Evolutionary conservation across 1,140 invertebrate genomes (phyloP).

Genomic region (Heliconius himera): DNA sequence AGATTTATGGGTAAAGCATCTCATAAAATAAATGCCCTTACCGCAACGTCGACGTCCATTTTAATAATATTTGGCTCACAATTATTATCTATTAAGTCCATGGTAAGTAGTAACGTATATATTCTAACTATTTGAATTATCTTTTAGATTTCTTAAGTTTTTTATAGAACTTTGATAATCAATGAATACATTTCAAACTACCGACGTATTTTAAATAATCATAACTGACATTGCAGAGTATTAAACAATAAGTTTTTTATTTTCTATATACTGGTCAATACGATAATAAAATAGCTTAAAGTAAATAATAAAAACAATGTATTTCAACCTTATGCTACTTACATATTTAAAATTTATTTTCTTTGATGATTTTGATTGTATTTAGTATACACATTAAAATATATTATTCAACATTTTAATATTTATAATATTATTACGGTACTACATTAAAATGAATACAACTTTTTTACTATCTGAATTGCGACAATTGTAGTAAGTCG

Average conservation of each 20-base stretch:
- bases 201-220: background rate
- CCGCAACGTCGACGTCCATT: constrained; percentile 42
- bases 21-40: constrained; percentile 26
- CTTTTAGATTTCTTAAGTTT: background rate
- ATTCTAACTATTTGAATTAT: background rate
- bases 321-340: no score
- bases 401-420: no score
- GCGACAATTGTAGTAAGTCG: background rate
- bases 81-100: constrained; percentile 8
- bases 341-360: no score
- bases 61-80: constrained; percentile 15
- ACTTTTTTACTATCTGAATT: background rate
- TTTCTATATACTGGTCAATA: no score
- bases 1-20: no score
- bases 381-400: no score
- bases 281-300: no score
- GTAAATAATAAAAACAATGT: no score
- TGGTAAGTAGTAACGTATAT: background rate
- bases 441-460: background rate
- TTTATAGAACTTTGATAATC: background rate
- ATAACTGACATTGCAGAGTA: background rate
- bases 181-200: background rate
- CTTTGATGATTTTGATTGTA: no score
- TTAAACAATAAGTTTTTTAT: background rate
- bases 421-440: no score